Evolutionary conservation across 2,888 invertebrate genomes (phyloP).

Genomic region (Megaustenia siamemsis): DNA sequence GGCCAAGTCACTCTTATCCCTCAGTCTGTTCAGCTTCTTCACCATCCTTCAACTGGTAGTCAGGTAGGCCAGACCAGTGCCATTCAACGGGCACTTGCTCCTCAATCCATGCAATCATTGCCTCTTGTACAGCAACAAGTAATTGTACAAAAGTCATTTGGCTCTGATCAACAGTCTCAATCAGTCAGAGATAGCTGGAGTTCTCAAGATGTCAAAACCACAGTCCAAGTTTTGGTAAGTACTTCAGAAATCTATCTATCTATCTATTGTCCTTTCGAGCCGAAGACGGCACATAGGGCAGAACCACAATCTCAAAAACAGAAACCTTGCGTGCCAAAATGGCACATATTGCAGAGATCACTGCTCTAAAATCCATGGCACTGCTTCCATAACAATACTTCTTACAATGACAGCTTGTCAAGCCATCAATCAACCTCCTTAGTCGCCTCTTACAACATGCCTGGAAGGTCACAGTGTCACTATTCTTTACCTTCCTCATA

Average conservation of each 20-base stretch:
- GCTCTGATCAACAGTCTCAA: constrained; percentile 58
- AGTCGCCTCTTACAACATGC: too few species aligned
- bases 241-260: not conserved
- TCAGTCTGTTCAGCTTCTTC: constrained; percentile 64
- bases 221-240: constrained; percentile 52
- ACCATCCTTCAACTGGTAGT: constrained; percentile 60
- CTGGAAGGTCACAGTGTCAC: too few species aligned
- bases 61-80: constrained; percentile 26
- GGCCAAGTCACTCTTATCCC: constrained; percentile 53
- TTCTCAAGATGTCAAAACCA: constrained; percentile 37
- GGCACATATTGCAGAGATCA: too few species aligned
- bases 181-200: constrained; percentile 28
- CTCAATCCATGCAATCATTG: constrained; percentile 60
- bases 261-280: too few species aligned
- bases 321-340: too few species aligned
- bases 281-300: too few species aligned
- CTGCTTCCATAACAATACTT: too few species aligned
- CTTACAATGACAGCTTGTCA: too few species aligned
- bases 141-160: constrained; percentile 56
- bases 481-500: too few species aligned
- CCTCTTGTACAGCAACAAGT: constrained; percentile 57
- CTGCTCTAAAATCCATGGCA: too few species aligned
- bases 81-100: constrained; percentile 26
- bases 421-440: too few species aligned
- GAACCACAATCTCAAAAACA: too few species aligned